Conservation (phyloP, 1,140 invertebrate species). For the Apis florea region DNA sequence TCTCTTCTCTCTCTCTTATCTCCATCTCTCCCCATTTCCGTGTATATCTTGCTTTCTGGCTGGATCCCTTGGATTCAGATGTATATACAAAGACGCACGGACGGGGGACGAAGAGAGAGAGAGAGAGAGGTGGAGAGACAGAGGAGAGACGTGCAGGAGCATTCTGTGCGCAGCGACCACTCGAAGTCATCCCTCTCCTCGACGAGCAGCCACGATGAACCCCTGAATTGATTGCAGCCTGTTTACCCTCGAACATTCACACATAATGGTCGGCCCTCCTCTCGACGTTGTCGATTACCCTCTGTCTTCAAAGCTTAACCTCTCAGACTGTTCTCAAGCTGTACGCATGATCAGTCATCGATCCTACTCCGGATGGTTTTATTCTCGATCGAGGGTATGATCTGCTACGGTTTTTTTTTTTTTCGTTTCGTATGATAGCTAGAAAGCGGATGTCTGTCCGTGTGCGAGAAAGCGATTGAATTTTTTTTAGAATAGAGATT, state of each 20-base stretch:
- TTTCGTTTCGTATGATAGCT: background rate
- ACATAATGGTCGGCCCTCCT: constrained; percentile 60
- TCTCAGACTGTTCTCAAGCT: constrained; percentile 42
- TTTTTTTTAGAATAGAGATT: no score
- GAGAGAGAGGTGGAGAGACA: background rate
- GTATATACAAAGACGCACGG: constrained; percentile 39
- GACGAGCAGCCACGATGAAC: constrained; percentile 66
- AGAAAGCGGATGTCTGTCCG: background rate
- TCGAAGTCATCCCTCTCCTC: constrained; percentile 63
- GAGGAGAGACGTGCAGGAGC: constrained; percentile 34
- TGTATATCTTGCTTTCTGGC: background rate
- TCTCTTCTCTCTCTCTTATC: background rate
- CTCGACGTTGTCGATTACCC: constrained; percentile 54
- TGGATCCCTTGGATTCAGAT: constrained; percentile 32
- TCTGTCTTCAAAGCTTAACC: constrained; percentile 58
- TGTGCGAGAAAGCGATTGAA: background rate
- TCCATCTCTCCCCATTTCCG: background rate
- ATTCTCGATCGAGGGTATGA: constrained; percentile 4
- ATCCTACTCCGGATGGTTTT: background rate
- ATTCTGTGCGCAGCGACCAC: constrained; percentile 59
- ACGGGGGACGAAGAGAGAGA: no score
- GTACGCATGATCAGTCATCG: constrained; percentile 29
- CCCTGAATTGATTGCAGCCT: constrained; percentile 72
- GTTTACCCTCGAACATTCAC: constrained; percentile 67
- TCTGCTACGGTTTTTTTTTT: background rate